These are phyloP conservation scores for Somateria mollissima DNA, from an alignment of 2,797 vertebrate genomes.

Conservation along the genomic window DNA sequence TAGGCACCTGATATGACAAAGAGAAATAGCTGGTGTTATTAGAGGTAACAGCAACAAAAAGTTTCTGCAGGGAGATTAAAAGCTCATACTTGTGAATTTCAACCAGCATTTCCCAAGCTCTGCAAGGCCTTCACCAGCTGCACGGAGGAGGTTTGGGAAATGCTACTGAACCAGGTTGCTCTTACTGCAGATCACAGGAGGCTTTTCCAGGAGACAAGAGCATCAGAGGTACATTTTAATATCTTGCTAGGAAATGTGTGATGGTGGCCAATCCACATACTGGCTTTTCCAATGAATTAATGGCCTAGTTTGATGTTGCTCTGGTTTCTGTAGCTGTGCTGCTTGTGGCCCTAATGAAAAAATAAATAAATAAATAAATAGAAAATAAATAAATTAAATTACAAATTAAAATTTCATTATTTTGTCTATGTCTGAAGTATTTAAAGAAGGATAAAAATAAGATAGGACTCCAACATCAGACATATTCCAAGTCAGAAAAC, in stretches of 20 bases:
- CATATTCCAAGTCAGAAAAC: not conserved
- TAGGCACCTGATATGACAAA: not conserved
- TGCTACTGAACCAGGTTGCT: not conserved
- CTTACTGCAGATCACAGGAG: not conserved
- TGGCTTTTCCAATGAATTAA: not conserved
- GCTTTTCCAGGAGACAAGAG: not conserved
- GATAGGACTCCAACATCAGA: not conserved
- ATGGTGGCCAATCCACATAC: not conserved
- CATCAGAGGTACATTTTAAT: too few relatives aligned
- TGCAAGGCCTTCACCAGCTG: fast-evolving
- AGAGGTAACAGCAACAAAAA: not conserved
- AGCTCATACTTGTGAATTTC: not conserved
- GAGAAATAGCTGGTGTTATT: not conserved
- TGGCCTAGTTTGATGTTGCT: not conserved
- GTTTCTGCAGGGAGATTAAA: not conserved
- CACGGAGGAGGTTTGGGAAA: not conserved
- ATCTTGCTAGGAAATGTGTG: not conserved
- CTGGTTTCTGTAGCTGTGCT: not conserved
- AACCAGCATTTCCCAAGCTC: not conserved
- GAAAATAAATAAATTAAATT: not conserved
- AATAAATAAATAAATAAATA: too few relatives aligned
- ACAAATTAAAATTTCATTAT: not conserved
- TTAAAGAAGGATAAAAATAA: not conserved
- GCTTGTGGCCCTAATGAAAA: not conserved
- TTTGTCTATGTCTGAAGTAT: not conserved